phyloP scores from a whole-genome alignment of 2,113 vertebrate genomes.

The Nyctereutes procyonoides region DNA sequence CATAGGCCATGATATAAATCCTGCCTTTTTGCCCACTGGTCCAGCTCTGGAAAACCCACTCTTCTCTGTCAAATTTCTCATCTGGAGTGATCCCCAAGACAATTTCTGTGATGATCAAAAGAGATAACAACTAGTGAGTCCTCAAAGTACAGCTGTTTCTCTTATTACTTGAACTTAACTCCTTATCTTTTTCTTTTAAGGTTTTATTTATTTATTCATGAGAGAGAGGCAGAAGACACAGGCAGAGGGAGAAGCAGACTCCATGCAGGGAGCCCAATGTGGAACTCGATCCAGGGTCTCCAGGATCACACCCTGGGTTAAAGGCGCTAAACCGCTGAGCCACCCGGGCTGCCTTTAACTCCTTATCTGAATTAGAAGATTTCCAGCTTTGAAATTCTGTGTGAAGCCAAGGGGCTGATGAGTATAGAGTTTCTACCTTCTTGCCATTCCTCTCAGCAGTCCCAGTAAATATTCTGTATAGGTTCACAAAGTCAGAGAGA shows the following conservation, averaged over 20 bases:
- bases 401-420: background rate
- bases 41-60: background rate
- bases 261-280: too few species aligned
- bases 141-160: background rate
- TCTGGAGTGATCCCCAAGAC: background rate
- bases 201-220: too few species aligned
- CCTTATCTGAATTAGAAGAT: background rate
- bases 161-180: background rate
- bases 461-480: background rate
- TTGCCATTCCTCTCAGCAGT: background rate
- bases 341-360: background rate
- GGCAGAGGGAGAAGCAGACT: too few species aligned
- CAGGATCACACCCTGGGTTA: too few species aligned
- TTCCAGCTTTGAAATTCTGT: background rate
- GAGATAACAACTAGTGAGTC: background rate
- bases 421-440: background rate
- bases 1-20: background rate
- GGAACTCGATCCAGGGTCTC: too few species aligned
- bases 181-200: background rate
- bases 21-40: background rate
- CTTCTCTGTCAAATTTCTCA: background rate
- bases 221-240: too few species aligned
- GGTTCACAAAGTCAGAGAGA: background rate
- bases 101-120: background rate
- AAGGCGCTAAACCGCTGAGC: too few species aligned